phyloP scores from a whole-genome alignment of 1,140 invertebrate species.

The Trichonephila clavata region DNA sequence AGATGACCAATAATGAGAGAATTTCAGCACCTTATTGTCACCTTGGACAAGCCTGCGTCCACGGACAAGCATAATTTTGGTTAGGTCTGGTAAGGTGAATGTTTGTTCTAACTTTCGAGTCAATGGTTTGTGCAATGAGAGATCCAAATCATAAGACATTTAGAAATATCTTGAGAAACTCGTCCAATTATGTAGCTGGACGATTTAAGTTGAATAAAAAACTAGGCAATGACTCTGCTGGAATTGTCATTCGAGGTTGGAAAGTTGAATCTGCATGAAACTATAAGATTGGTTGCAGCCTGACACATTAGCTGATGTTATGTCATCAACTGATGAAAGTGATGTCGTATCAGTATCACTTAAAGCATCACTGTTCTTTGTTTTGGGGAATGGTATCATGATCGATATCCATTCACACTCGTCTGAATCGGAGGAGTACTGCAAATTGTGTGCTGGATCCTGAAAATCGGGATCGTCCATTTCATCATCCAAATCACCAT shows the following conservation, averaged over 20 bases:
- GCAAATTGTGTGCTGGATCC: too few species aligned
- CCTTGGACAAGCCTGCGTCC: neutral
- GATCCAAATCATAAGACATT: conserved; percentile 35
- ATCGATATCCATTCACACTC: too few species aligned
- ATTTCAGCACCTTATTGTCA: neutral
- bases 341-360: too few species aligned
- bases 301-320: too few species aligned
- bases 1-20: conserved; percentile 10
- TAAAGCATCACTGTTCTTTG: too few species aligned
- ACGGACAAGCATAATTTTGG: neutral
- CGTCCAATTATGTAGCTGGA: neutral
- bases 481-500: too few species aligned
- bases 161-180: neutral
- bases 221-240: neutral
- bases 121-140: conserved; percentile 10
- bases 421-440: too few species aligned
- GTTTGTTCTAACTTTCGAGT: conserved; percentile 36
- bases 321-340: too few species aligned
- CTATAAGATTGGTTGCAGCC: too few species aligned
- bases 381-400: neutral
- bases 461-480: too few species aligned
- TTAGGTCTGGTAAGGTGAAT: neutral
- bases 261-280: too few species aligned
- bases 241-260: too few species aligned
- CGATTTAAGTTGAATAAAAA: neutral